A percentile compares a stretch with the other conserved stretches of the same genome.
Evolutionary conservation across 2,888 invertebrate species (phyloP).

Genomic region (Lathronympha strigana): DNA sequence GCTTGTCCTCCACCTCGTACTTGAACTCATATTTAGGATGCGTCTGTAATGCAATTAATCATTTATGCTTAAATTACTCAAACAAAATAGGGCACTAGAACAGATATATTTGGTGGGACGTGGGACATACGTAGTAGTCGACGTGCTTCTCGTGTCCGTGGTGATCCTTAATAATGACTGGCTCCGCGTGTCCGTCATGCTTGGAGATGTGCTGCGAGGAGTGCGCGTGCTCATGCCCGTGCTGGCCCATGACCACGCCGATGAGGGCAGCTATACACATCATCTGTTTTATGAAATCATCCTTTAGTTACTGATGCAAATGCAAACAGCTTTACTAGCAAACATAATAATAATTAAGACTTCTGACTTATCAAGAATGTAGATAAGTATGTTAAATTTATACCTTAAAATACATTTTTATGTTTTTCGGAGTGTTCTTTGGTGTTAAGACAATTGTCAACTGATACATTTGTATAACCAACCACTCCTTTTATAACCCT

Average conservation of each 20-base stretch:
- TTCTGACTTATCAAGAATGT: too few species aligned
- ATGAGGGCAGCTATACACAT: conserved; percentile 58
- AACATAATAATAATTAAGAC: too few species aligned
- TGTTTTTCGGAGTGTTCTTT: background rate
- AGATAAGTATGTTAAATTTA: too few species aligned
- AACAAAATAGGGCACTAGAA: conserved; percentile 13
- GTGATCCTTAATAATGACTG: conserved; percentile 54
- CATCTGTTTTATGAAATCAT: too few species aligned
- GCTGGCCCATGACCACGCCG: conserved; percentile 55
- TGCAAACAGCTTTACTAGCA: too few species aligned
- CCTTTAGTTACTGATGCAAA: too few species aligned
- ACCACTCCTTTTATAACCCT: conserved; percentile 21
- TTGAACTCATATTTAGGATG: conserved; percentile 55
- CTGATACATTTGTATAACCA: conserved; percentile 11
- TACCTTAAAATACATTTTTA: conserved; percentile 32
- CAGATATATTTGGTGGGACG: background rate
- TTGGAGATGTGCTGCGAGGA: conserved; percentile 55
- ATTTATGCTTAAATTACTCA: background rate
- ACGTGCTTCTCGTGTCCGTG: conserved; percentile 54
- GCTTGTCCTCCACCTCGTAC: conserved; percentile 65
- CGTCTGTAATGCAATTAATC: background rate
- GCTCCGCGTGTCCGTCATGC: conserved; percentile 55
- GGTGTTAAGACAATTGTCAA: background rate
- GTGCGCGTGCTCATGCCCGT: conserved; percentile 63
- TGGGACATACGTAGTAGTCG: conserved; percentile 54